Evolutionary conservation across 1,140 invertebrate genomes (phyloP), one percentile per base, ranked within the genome.

Genomic region (Magallana gigas): DNA sequence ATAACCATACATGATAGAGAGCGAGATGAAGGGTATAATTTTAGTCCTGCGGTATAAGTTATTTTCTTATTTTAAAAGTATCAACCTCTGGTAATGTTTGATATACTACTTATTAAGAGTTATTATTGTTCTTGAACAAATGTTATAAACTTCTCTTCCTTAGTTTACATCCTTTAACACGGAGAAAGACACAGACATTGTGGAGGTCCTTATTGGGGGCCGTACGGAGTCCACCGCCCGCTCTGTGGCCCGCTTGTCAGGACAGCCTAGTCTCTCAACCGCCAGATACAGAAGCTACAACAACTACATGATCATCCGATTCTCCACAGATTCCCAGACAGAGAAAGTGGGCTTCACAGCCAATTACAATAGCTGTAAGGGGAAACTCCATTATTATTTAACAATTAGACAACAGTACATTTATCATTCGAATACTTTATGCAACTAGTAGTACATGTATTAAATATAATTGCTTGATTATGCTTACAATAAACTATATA

Each of bases 241-340:
- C 4, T 98, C 97, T 89, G 95, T 99, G 88, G 98, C 97, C 0
- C 98, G 98, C 0, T 94, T 99, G 8, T 99, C 98, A 11, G 98
- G 98, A 86, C 97, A 97, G 95, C 96, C 97, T 94, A 88, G 93
- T 68, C 97, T 98, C 93, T 93, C 98, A 83, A 96, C 97, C 68
- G 97, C 96, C 87, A 97, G 97, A 93, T 96, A 97, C 5, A 98
- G 97, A 94, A 97, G 98, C 6, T 98, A 98, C 0, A 98, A 98
- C 16, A 99, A 99, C 94, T 98, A 99, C 91, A 99, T 99, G 98
- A 98, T 99, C 87, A 97, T 99, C 88, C 99, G 98, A 95, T 99
- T 99, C 95, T 97, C 97, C 90, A 97, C 98, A 0, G 98, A 99
- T 94, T 97, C 97, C 29, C 62, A 18, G 6, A 84, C 68, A 23